Percentiles rank a stretch among this genome's conserved stretches.
phyloP scores from a whole-genome alignment of 2,797 vertebrate species.

The Scyliorhinus canicula region DNA sequence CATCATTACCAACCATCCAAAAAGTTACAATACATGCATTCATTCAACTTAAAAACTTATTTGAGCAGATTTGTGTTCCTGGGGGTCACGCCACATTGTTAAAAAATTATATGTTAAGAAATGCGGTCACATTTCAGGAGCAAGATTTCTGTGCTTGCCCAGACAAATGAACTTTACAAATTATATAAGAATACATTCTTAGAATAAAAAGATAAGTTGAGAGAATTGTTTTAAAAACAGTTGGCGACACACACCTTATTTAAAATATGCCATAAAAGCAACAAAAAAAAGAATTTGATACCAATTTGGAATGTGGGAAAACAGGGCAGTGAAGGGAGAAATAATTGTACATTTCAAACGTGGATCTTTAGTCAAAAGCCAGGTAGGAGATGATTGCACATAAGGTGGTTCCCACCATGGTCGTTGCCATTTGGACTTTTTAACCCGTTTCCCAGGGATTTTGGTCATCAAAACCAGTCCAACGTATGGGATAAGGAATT shows the following conservation, averaged over 20 bases:
- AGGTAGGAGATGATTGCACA: no score
- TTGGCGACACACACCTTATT: neutral
- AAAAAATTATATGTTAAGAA: neutral
- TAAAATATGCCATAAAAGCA: neutral
- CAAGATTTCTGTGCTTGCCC: neutral
- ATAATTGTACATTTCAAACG: neutral
- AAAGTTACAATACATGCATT: conserved; percentile 18
- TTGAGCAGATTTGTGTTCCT: neutral
- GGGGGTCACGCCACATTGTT: neutral
- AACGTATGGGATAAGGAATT: no score
- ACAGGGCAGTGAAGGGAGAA: neutral
- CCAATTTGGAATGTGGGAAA: neutral
- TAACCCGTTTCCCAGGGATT: no score
- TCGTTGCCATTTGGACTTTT: no score
- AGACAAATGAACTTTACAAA: neutral
- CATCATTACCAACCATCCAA: conserved; percentile 5
- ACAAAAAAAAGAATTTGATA: neutral
- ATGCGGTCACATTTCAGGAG: neutral
- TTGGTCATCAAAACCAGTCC: no score
- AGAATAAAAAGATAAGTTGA: neutral
- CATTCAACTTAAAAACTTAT: neutral
- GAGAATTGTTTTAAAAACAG: neutral
- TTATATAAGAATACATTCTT: neutral
- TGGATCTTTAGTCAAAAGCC: neutral
- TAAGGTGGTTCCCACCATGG: no score